Evolutionary conservation across 23 tunicate genomes (phyloP).

Genomic region (Trididemnum nubilum): DNA sequence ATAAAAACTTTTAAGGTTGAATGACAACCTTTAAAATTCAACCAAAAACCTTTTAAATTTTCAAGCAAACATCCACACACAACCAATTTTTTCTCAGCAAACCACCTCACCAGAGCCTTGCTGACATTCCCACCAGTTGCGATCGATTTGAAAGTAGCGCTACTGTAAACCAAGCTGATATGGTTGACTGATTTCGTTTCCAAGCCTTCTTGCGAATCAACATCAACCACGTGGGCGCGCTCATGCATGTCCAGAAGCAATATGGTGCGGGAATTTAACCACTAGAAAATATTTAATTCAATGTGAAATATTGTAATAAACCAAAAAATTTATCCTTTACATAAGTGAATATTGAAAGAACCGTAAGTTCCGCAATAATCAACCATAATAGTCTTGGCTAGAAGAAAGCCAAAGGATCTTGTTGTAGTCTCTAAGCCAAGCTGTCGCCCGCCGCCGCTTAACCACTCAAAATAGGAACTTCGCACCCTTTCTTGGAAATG

Average conservation of each 20-base stretch:
- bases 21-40: too few species aligned
- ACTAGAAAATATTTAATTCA: conserved; percentile 40
- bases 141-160: conserved; percentile 88
- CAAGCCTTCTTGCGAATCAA: conserved; percentile 69
- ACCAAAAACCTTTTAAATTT: too few species aligned
- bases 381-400: background rate
- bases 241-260: conserved; percentile 72
- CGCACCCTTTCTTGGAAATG: too few species aligned
- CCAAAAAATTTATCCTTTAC: background rate
- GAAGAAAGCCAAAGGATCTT: too few species aligned
- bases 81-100: too few species aligned
- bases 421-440: too few species aligned
- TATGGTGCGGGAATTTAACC: conserved; percentile 84
- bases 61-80: too few species aligned
- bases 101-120: conserved; percentile 69
- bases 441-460: too few species aligned
- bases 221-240: conserved; percentile 84
- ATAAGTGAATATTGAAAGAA: background rate
- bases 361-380: background rate
- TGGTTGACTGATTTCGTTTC: conserved; percentile 63
- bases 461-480: too few species aligned
- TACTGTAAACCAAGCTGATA: conserved; percentile 73
- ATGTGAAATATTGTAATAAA: too few species aligned
- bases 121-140: conserved; percentile 97
- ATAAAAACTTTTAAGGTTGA: too few species aligned